Base-by-base conservation (phyloP, 2,797 vertebrate species). In the Lithobates sylvaticus region DNA sequence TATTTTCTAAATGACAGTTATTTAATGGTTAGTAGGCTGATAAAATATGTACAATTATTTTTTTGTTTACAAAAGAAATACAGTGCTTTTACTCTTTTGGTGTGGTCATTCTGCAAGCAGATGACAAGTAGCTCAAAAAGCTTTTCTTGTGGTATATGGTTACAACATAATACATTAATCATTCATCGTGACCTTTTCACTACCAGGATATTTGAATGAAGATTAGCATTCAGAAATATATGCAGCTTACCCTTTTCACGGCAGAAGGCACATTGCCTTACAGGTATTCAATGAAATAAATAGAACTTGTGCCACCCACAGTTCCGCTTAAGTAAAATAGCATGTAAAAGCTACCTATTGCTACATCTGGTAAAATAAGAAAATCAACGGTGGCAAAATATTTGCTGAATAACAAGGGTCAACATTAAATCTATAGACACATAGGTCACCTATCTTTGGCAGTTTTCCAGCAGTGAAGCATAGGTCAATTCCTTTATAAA, bases 131-230 rank as follows among this genome's bases (percentile, higher is more conserved):
- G 65, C 80, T 70, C 8, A 76, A 73, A 86, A 83, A 72, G 50
- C 79, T 83, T 78, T 86, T 86, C 74, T 65, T 82, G 84, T 61
- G 36, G 68, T 73, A 67, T 86, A 81, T 69, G 83, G 72, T 82
- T 86, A 77, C 50, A 83, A 36, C 79, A 86, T 39, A 78, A 83
- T 83, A 36, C 85, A 86, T 86, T 86, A 86, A 86, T 86, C 85
- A 86, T 86, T 83, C 69, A 65, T 86, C 83, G 23, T 86, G 85
- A 86, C 80, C 85, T 86, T 86, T 86, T 86, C 80, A 86, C 36
- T 83, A 83, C 26, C 61, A 72, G 68, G 47, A 65, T 83, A 83
- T 86, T 86, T 82, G 72, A 86, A 83, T 83, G 75, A 29, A 86
- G 74, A 86, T 83, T 86, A 86, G 65, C 27, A 86, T 78, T 54